A percentile compares a stretch with the other conserved stretches of the same genome.
phyloP scores from a whole-genome alignment of 2,888 invertebrate species.

The Athripsodes cinereus region DNA sequence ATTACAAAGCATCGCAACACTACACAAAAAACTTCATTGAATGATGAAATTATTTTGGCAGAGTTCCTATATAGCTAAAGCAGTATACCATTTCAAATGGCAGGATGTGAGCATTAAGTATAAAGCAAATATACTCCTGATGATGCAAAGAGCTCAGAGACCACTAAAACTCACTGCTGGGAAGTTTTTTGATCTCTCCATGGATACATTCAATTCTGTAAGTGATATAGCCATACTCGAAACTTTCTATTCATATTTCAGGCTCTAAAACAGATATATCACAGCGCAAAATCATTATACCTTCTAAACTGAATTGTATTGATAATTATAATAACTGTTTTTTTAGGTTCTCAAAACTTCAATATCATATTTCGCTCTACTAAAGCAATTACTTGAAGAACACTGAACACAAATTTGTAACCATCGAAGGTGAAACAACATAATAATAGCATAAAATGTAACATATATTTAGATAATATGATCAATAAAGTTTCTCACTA shows the following conservation, averaged over 20 bases:
- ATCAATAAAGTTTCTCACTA: too few relatives aligned
- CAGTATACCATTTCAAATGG: conserved; percentile 1
- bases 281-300: too few relatives aligned
- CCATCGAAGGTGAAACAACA: too few relatives aligned
- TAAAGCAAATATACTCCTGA: background rate
- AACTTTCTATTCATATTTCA: too few relatives aligned
- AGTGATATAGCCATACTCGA: background rate
- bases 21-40: too few relatives aligned
- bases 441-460: too few relatives aligned
- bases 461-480: too few relatives aligned
- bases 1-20: too few relatives aligned
- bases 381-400: background rate
- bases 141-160: background rate
- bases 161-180: background rate
- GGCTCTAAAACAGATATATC: background rate
- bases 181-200: conserved; percentile 3
- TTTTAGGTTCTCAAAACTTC: background rate
- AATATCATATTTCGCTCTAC: conserved; percentile 2
- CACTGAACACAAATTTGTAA: too few relatives aligned
- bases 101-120: background rate
- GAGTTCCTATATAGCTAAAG: background rate
- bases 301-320: too few relatives aligned
- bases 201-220: conserved; percentile 1
- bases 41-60: background rate
- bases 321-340: too few relatives aligned